Evolutionary conservation across 1,140 invertebrate species (phyloP).

Genomic region (Euura lappo): DNA sequence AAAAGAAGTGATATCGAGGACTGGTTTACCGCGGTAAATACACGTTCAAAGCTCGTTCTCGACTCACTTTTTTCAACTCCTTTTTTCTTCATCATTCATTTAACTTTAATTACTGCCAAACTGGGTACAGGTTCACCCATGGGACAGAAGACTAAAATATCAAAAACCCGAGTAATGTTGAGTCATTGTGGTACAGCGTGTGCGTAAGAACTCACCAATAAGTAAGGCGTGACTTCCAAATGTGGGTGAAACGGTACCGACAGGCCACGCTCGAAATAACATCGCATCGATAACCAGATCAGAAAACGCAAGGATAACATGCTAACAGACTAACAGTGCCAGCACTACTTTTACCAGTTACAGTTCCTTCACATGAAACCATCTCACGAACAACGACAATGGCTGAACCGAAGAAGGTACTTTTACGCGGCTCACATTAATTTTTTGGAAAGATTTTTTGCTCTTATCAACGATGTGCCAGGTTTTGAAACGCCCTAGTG

Average conservation of each 20-base stretch:
- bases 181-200: too few relatives aligned
- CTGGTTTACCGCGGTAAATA: background rate
- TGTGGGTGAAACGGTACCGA: conserved; percentile 38
- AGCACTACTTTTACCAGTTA: background rate
- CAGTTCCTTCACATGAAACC: conserved; percentile 13
- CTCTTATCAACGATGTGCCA: too few relatives aligned
- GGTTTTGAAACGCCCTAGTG: too few relatives aligned
- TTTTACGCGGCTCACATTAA: too few relatives aligned
- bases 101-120: background rate
- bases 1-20: background rate
- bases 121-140: background rate
- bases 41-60: too few relatives aligned
- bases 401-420: too few relatives aligned
- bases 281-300: conserved; percentile 35
- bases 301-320: conserved; percentile 26
- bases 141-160: background rate
- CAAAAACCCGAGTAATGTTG: too few relatives aligned
- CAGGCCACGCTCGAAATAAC: conserved; percentile 23
- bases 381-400: background rate
- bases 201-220: background rate
- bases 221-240: conserved; percentile 13
- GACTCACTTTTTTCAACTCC: too few relatives aligned
- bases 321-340: conserved; percentile 29
- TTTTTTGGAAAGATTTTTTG: too few relatives aligned
- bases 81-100: background rate